These are phyloP conservation scores for Spodoptera exigua DNA, from an alignment of 2,888 invertebrate species.

Conservation along the genomic window DNA sequence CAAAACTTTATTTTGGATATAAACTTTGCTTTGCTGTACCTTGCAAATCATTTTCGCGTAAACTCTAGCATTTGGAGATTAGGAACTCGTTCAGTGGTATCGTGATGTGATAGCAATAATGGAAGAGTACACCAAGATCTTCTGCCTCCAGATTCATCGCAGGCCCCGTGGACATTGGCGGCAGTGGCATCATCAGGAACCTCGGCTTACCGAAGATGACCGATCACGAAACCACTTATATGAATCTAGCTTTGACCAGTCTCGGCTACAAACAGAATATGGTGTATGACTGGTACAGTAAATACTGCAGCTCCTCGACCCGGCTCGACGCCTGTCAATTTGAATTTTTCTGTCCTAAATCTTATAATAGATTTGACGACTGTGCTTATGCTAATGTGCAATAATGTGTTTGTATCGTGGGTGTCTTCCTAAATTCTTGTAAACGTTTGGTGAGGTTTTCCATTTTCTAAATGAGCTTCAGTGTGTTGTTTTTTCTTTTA, in stretches of 20 bases:
- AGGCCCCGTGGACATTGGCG: constrained; percentile 80
- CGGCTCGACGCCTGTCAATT: constrained; percentile 68
- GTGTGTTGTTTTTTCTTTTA: constrained; percentile 4
- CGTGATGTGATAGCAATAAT: constrained; percentile 15
- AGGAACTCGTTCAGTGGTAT: constrained; percentile 30
- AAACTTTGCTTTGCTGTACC: too few species aligned
- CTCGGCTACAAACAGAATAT: constrained; percentile 66
- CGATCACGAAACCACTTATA: constrained; percentile 73
- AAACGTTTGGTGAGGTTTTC: constrained; percentile 1
- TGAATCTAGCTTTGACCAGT: constrained; percentile 78
- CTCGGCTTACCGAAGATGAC: constrained; percentile 85
- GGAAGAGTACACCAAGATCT: constrained; percentile 62
- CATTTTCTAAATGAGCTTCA: constrained; percentile 4
- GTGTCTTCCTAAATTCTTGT: constrained; percentile 27
- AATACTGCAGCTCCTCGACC: constrained; percentile 66
- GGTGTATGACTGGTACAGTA: constrained; percentile 75
- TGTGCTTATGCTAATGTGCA: constrained; percentile 74
- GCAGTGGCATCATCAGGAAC: constrained; percentile 82
- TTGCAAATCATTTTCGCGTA: constrained; percentile 25
- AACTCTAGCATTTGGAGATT: constrained; percentile 34
- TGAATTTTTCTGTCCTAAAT: constrained; percentile 70
- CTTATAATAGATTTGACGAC: constrained; percentile 68
- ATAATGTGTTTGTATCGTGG: constrained; percentile 26
- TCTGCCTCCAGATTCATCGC: constrained; percentile 82
- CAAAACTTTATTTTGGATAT: too few species aligned